Evolutionary conservation across 2,797 vertebrate species (phyloP), one percentile per base, ranked within the genome.

Genomic region (Zenarchopterus dispar): DNA sequence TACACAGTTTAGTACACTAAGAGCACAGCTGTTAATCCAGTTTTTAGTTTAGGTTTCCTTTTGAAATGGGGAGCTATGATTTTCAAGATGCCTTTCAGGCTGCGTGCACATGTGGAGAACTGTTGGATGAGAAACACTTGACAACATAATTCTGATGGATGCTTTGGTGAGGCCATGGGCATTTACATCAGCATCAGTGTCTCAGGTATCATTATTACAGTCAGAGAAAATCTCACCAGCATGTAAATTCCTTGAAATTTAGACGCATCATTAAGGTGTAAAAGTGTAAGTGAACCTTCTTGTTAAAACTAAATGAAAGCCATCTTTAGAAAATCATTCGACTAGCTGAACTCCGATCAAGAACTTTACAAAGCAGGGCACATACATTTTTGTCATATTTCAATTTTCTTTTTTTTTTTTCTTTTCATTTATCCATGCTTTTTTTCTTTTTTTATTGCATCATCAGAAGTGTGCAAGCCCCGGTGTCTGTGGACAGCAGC

Each of bases 391-490:
- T 78, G 43, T 85, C 61, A 73, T 60, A 41, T 80, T 81, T 70
- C n/a, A 59, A 45, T 54, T 59, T 67, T 45, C 5, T 10, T 11
- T 3, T 3, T 36, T 36, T 67, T 52, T 8, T 10, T 36, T 5
- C 4, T 39, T 39, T 39, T 3, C 1, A 39, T 39, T 15, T 16
- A 39, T 39, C 16, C 36, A 39, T 52, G 13, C 28, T 28, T 56
- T 31, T 51, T 61, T 70, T 51, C 26, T 51, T 61, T 70, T 51
- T 49, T 45, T 59, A 64, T 63, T 43, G 50, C 33, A 57, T 77
- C 73, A 81, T 87, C 90, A 92, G 91, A 91, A 85, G 61, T 69
- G 82, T 77, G 76, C 86, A 13, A 86, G 86, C 55, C 67, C 55
- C 51, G 87, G 76, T 66, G 69, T 75, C 67, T 80, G 80, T 31